These are phyloP conservation scores for Apogon hyalosoma DNA, from an alignment of 2,797 vertebrate genomes.

Conservation along the genomic window DNA sequence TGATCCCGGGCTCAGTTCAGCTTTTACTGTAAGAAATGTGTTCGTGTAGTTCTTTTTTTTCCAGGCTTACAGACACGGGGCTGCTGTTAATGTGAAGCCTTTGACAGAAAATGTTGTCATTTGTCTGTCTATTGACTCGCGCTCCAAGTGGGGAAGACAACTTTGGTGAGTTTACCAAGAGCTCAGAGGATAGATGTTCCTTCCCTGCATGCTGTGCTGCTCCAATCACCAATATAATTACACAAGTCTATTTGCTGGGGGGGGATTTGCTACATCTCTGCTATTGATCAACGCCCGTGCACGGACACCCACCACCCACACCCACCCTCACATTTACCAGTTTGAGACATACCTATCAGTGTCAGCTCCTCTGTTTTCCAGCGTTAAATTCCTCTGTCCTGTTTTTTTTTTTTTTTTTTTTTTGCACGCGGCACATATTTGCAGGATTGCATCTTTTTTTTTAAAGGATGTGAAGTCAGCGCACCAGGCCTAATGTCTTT, in stretches of 20 bases:
- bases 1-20: slow-evolving; percentile 17
- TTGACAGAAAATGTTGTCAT: slow-evolving; percentile 33
- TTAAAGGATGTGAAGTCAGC: slow-evolving; percentile 78
- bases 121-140: slow-evolving; percentile 46
- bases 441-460: slow-evolving; percentile 57
- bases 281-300: slow-evolving; percentile 43
- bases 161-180: slow-evolving; percentile 37
- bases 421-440: slow-evolving; percentile 49
- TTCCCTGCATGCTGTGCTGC: slow-evolving; percentile 19
- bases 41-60: slow-evolving; percentile 6
- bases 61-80: not conserved
- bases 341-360: slow-evolving; percentile 22
- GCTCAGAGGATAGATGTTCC: slow-evolving; percentile 41
- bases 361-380: slow-evolving; percentile 45
- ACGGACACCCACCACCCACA: not conserved
- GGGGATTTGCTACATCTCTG: slow-evolving; percentile 21
- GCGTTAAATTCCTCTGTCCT: slow-evolving; percentile 16
- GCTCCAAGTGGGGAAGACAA: slow-evolving; percentile 29
- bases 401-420: slow-evolving; percentile 20
- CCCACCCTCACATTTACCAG: not conserved
- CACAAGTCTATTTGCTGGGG: slow-evolving; percentile 40
- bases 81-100: slow-evolving; percentile 5
- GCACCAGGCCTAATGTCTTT: slow-evolving; percentile 72
- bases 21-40: slow-evolving; percentile 18
- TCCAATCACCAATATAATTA: slow-evolving; percentile 60